These are phyloP conservation scores for Alfaro cultratus DNA, from an alignment of 2,797 vertebrate genomes.

Conservation along the genomic window DNA sequence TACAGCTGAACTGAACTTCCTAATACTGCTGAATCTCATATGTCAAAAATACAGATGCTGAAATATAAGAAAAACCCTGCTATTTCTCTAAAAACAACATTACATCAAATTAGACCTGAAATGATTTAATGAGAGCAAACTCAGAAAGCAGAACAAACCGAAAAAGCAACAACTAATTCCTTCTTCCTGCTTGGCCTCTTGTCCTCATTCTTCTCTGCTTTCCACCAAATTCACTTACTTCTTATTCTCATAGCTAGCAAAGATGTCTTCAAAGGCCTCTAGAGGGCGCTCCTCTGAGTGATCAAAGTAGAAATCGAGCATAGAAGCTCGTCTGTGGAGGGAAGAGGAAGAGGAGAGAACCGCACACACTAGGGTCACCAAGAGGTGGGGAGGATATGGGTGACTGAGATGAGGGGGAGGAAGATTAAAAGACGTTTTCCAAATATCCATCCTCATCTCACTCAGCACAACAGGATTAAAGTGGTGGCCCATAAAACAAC, in stretches of 20 bases:
- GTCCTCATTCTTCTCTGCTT: constrained; percentile 54
- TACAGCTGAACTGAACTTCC: constrained; percentile 8
- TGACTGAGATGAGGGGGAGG: constrained; percentile 52
- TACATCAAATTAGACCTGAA: neutral
- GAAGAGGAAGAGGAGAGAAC: constrained; percentile 76
- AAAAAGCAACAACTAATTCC: constrained; percentile 23
- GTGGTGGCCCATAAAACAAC: constrained; percentile 37
- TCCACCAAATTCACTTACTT: constrained; percentile 91
- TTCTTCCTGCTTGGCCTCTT: constrained; percentile 74
- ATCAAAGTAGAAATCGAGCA: constrained; percentile 99
- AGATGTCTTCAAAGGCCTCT: constrained; percentile 98
- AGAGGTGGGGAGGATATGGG: constrained; percentile 57
- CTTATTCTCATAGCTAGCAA: constrained; percentile 98
- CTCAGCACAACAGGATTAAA: constrained; percentile 36
- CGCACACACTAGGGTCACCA: constrained; percentile 80
- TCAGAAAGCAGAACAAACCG: constrained; percentile 54
- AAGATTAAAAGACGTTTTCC: constrained; percentile 25
- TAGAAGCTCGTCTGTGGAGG: constrained; percentile 90
- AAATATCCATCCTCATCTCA: constrained; percentile 50
- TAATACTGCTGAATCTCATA: neutral
- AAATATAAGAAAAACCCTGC: neutral
- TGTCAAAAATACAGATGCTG: neutral
- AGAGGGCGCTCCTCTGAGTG: constrained; percentile 95
- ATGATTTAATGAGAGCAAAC: constrained; percentile 32
- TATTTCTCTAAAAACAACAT: neutral